phyloP scores from a whole-genome alignment of 1,140 invertebrate genomes.

The Brachionus calyciflorus region DNA sequence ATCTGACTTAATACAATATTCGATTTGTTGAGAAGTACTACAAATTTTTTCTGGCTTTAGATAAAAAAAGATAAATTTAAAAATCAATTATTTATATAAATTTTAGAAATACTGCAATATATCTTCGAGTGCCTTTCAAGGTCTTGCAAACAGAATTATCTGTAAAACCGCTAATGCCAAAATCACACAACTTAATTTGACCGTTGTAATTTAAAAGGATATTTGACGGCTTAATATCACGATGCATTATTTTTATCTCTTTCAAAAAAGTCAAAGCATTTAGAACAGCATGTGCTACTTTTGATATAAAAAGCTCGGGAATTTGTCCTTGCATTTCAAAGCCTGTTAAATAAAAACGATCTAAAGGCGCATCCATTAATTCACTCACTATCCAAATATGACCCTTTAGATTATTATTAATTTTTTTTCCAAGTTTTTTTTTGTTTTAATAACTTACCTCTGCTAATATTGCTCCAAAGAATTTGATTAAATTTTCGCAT shows the following conservation, averaged over 20 bases:
- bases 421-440: background rate
- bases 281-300: background rate
- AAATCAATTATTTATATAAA: background rate
- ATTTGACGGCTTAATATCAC: constrained; percentile 63
- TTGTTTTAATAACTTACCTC: background rate
- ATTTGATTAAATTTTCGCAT: background rate
- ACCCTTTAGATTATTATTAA: background rate
- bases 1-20: background rate
- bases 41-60: constrained; percentile 22
- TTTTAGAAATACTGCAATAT: background rate
- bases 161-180: constrained; percentile 56
- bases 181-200: constrained; percentile 62
- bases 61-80: background rate
- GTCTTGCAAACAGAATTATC: background rate
- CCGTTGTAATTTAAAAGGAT: constrained; percentile 61
- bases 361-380: constrained; percentile 6
- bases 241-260: constrained; percentile 58
- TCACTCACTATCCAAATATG: constrained; percentile 5
- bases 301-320: background rate
- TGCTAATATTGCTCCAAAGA: constrained; percentile 8
- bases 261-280: constrained; percentile 2
- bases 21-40: background rate
- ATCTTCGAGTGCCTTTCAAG: background rate
- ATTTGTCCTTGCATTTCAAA: background rate
- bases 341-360: background rate